A percentile compares a stretch with the other conserved stretches of the same genome.
Conservation (phyloP, 2,888 invertebrate genomes). For the Chrysolina oricalcia region DNA sequence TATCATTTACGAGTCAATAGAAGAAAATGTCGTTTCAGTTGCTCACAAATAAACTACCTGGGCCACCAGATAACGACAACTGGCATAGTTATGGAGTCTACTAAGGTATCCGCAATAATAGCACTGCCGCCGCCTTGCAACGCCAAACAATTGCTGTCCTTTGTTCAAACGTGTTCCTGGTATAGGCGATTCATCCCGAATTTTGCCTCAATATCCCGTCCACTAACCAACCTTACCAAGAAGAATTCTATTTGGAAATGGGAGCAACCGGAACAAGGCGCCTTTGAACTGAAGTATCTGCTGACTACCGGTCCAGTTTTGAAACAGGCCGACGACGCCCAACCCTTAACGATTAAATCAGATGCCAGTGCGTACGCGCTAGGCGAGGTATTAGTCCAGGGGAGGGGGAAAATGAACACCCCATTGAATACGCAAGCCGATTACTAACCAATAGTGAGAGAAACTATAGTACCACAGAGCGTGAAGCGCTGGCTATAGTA, state of each 20-base stretch:
- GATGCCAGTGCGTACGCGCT: slow-evolving; percentile 58
- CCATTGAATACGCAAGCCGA: slow-evolving; percentile 59
- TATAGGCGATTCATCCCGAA: no score
- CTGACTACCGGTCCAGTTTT: slow-evolving; percentile 50
- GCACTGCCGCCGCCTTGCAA: no score
- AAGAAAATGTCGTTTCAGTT: no score
- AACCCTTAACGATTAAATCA: slow-evolving; percentile 55
- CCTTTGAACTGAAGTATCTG: slow-evolving; percentile 42
- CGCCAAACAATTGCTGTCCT: no score
- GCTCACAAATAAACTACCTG: no score
- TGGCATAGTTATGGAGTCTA: no score
- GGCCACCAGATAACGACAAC: no score
- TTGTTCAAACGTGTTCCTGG: no score
- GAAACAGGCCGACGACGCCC: slow-evolving; percentile 47
- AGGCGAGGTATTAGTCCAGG: slow-evolving; percentile 53
- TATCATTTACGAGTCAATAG: no score
- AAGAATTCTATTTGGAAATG: slow-evolving; percentile 44
- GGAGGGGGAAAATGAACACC: slow-evolving; percentile 51
- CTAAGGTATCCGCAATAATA: no score
- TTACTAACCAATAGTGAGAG: slow-evolving; percentile 54
- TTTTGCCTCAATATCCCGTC: no score
- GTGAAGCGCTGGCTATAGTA: slow-evolving; percentile 55
- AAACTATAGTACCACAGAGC: slow-evolving; percentile 52
- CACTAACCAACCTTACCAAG: no score
- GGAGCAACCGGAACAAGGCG: slow-evolving; percentile 39